phyloP scores from a whole-genome alignment of 1,140 invertebrate genomes.

The Aphelenchoides besseyi region DNA sequence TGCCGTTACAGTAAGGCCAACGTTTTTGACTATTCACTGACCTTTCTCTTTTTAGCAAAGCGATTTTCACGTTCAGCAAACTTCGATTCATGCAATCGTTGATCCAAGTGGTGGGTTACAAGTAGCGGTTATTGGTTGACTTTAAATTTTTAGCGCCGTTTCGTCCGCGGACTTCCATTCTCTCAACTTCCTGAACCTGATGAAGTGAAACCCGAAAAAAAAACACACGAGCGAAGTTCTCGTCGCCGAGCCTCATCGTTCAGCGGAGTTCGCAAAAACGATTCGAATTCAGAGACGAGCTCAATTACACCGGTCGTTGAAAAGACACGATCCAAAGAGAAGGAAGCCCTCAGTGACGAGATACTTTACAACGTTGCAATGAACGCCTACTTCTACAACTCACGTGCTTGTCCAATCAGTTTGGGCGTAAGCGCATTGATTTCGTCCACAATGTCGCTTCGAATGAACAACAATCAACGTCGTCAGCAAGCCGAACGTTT shows the following conservation, averaged over 20 bases:
- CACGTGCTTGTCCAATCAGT: background rate
- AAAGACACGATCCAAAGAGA: background rate
- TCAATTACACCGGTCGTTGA: background rate
- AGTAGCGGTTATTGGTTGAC: too few species aligned
- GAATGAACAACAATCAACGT: background rate
- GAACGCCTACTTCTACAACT: background rate
- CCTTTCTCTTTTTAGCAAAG: conserved; percentile 3
- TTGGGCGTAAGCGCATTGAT: background rate
- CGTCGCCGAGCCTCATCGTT: background rate
- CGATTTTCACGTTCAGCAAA: conserved; percentile 21
- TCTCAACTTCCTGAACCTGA: background rate
- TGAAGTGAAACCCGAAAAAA: background rate
- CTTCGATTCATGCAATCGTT: conserved; percentile 18
- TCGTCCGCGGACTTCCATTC: background rate
- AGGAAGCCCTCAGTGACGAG: background rate
- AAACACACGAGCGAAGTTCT: background rate
- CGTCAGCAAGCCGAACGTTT: background rate
- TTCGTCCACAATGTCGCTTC: background rate
- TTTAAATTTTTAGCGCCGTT: background rate
- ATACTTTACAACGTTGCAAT: conserved; percentile 4
- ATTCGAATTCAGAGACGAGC: background rate
- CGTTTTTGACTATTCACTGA: background rate
- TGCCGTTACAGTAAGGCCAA: conserved; percentile 4
- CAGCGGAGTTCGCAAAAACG: background rate
- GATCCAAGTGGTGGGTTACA: conserved; percentile 13